Evolutionary conservation across 1,140 invertebrate species (phyloP), one percentile per base, ranked within the genome.

Genomic region (Bombus difficillimus): DNA sequence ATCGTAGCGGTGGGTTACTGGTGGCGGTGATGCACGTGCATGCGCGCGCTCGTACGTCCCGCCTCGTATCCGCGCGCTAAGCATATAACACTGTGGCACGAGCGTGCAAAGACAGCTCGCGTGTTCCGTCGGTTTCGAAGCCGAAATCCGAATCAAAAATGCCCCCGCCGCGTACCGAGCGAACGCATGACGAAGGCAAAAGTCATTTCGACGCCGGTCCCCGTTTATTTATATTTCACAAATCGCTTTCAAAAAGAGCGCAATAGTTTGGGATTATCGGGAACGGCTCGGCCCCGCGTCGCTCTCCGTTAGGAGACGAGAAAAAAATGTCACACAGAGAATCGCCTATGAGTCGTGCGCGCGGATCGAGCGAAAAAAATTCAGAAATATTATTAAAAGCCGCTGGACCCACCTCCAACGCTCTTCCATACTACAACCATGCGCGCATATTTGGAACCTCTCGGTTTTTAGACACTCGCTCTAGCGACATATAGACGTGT

Each of bases 211-310:
- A 68, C 75, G 74, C 81, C n/a, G 72, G 15, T 66, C 15, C 64
- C 78, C 92, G 89, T 91, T 93, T 91, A 91, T 94, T 93, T 93
- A 93, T 93, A 93, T 92, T 92, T 90, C 91, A 90, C 90, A 92
- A 93, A 93, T 92, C 89, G 88, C 89, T 93, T 92, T 93, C 85
- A 88, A 94, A 92, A 92, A 90, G 87, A 83, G 85, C 80, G 91
- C 91, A 92, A 94, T 93, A 93, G 89, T 90, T 90, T 81, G 85
- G 91, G 92, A 94, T 94, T 93, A 93, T 79, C 87, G 88, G 88
- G 84, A 41, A 25, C 28, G 32, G 57, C 57, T 41, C 53, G 75
- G n/a, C 15, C 28, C 18, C n/a, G 41, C n/a, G 28, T 12, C 25
- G 59, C 34, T 28, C 18, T 37, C 64, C 15, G 74, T 1, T 37